Conservation (phyloP, 1,140 invertebrate genomes). For the Drosophila kurseongensis region DNA sequence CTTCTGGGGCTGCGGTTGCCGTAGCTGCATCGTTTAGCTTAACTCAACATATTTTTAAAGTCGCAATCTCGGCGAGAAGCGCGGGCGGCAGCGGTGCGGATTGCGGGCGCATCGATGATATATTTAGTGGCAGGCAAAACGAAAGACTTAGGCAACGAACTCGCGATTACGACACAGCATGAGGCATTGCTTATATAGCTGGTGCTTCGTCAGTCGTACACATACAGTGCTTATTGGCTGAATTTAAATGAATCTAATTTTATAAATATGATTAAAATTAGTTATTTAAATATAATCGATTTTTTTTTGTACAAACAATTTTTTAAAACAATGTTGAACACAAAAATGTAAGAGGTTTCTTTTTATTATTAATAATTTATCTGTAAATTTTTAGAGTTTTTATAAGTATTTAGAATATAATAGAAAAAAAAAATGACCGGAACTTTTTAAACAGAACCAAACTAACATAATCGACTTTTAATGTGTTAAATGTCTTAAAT, state of each 20-base stretch:
- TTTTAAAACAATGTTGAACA: no score
- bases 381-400: no score
- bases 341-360: no score
- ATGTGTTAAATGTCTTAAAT: no score
- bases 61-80: constrained; percentile 46
- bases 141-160: constrained; percentile 83
- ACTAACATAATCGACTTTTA: no score
- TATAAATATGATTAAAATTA: not conserved
- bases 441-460: no score
- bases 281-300: no score
- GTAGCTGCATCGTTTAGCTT: constrained; percentile 74
- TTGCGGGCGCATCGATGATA: constrained; percentile 75
- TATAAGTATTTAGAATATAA: no score
- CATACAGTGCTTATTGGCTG: constrained; percentile 30
- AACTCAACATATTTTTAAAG: constrained; percentile 80
- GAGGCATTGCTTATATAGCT: constrained; percentile 58
- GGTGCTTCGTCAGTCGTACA: constrained; percentile 10
- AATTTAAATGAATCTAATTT: not conserved
- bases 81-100: constrained; percentile 1
- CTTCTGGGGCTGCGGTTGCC: constrained; percentile 28
- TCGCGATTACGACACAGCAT: constrained; percentile 82
- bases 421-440: no score
- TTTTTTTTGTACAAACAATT: no score
- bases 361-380: no score
- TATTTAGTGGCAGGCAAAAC: constrained; percentile 82